phyloP scores from a whole-genome alignment of 2,797 vertebrate genomes.

The Helicolenus hilgendorfi region DNA sequence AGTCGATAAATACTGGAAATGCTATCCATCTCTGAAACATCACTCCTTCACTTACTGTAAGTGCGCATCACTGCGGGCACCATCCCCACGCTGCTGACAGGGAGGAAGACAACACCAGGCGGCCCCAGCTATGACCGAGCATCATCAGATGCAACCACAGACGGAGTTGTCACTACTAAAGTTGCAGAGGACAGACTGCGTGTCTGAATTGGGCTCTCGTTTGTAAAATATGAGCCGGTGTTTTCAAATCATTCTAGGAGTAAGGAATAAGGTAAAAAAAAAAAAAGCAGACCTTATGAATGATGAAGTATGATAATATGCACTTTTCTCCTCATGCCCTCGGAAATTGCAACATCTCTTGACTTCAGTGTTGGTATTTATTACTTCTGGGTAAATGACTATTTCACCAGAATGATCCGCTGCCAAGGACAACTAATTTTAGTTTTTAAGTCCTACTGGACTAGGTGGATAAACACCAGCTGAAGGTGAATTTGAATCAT shows the following conservation, averaged over 20 bases:
- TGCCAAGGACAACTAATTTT: not conserved
- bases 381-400: conserved; percentile 10
- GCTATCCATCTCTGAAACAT: conserved; percentile 91
- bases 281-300: conserved; percentile 6
- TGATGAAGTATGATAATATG: not conserved
- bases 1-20: conserved; percentile 91
- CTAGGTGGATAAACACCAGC: not conserved
- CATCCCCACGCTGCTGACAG: conserved; percentile 79
- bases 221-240: conserved; percentile 48
- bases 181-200: conserved; percentile 52
- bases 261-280: conserved; percentile 25
- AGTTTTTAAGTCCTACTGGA: not conserved
- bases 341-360: conserved; percentile 16
- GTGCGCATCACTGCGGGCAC: conserved; percentile 81
- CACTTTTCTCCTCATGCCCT: conserved; percentile 1
- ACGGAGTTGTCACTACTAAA: conserved; percentile 45
- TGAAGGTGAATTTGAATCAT: conserved; percentile 3
- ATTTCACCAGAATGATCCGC: not conserved
- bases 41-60: conserved; percentile 92
- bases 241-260: conserved; percentile 40
- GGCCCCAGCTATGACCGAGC: conserved; percentile 48
- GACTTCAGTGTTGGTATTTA: conserved; percentile 14
- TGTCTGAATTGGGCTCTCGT: conserved; percentile 40
- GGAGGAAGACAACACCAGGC: conserved; percentile 81
- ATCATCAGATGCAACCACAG: conserved; percentile 68